phyloP scores from a whole-genome alignment of 2,113 vertebrate genomes.

The Callocephalon fimbriatum region DNA sequence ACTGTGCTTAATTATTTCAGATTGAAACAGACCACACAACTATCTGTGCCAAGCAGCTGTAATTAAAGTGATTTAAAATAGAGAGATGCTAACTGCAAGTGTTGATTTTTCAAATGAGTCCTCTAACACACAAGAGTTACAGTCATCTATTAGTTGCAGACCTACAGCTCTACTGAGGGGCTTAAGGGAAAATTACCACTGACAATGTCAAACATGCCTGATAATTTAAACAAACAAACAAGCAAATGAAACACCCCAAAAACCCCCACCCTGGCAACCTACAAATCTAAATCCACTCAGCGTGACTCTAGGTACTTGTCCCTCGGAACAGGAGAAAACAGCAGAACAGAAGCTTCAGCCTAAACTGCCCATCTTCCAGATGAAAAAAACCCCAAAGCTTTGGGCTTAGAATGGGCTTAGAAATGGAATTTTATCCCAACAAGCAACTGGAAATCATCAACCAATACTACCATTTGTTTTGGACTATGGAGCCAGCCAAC shows the following conservation, averaged over 20 bases:
- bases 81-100: constrained; percentile 52
- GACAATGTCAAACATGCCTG: neutral
- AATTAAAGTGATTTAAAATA: constrained; percentile 74
- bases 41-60: constrained; percentile 68
- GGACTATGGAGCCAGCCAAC: neutral
- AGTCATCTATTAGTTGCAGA: neutral
- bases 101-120: constrained; percentile 55
- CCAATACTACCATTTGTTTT: neutral
- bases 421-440: neutral
- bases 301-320: neutral
- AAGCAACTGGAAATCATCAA: neutral
- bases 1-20: constrained; percentile 71
- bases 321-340: neutral
- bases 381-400: rapidly evolving
- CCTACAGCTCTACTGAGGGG: neutral
- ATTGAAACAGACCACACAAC: constrained; percentile 69
- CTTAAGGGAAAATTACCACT: neutral
- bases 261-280: neutral
- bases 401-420: neutral
- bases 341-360: neutral
- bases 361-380: neutral
- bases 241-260: neutral
- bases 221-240: neutral
- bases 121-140: neutral
- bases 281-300: neutral